A percentile compares a stretch with the other conserved stretches of the same genome.
phyloP scores from a whole-genome alignment of 2,113 vertebrate genomes.

The Rhizomys pruinosus region DNA sequence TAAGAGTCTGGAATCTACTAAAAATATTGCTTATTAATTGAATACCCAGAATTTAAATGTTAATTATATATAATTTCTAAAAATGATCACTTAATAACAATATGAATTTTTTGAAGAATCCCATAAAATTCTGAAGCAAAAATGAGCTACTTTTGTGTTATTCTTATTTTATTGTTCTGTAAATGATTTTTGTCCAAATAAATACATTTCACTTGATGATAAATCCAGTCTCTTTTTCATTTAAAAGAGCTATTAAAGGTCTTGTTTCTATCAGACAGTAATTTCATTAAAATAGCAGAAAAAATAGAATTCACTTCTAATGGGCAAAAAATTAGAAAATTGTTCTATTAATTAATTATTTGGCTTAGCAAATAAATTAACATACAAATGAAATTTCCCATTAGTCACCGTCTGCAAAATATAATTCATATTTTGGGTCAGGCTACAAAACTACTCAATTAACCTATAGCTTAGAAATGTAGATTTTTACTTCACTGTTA shows the following conservation, averaged over 20 bases:
- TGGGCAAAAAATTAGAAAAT: too few species aligned
- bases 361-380: too few species aligned
- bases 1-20: not conserved
- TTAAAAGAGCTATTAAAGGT: not conserved
- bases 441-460: too few species aligned
- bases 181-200: not conserved
- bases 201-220: not conserved
- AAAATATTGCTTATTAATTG: not conserved
- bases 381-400: too few species aligned
- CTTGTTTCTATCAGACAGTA: not conserved
- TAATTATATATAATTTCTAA: not conserved
- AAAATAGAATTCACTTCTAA: not conserved
- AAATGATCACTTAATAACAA: not conserved
- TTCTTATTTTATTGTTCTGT: not conserved
- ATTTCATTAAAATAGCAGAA: constrained; percentile 7
- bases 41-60: not conserved
- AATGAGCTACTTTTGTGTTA: not conserved
- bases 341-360: too few species aligned
- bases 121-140: not conserved
- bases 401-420: too few species aligned
- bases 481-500: too few species aligned
- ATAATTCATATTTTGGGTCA: too few species aligned
- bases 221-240: not conserved
- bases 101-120: not conserved
- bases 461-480: too few species aligned